A percentile compares a stretch with the other conserved stretches of the same genome.
phyloP scores from a whole-genome alignment of 1,140 invertebrate species.

The Drosophila willistoni region DNA sequence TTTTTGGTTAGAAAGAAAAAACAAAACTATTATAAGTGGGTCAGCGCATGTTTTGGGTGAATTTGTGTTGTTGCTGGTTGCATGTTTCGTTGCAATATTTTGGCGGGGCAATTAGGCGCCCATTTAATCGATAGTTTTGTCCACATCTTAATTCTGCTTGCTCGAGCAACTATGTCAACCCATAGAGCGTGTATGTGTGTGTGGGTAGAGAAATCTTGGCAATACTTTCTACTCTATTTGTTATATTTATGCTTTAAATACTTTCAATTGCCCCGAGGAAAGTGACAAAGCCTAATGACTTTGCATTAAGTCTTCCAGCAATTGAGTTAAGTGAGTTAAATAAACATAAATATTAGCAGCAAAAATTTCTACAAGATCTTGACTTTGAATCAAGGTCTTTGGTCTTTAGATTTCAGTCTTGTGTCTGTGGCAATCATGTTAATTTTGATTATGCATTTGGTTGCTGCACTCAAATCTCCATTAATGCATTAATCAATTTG shows the following conservation, averaged over 20 bases:
- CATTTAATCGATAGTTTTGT: slow-evolving; percentile 51
- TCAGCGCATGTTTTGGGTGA: slow-evolving; percentile 32
- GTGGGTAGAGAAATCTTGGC: slow-evolving; percentile 41
- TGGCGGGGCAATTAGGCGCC: slow-evolving; percentile 48
- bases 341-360: slow-evolving; percentile 16
- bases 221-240: slow-evolving; percentile 32
- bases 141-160: slow-evolving; percentile 51
- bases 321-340: slow-evolving; percentile 24
- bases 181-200: slow-evolving; percentile 8
- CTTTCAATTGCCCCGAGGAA: slow-evolving; percentile 10
- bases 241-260: slow-evolving; percentile 8
- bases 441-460: slow-evolving; percentile 6
- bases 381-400: neutral
- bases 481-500: slow-evolving; percentile 45
- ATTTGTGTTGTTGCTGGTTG: slow-evolving; percentile 15
- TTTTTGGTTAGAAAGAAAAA: too few species aligned
- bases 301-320: slow-evolving; percentile 16
- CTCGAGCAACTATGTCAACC: slow-evolving; percentile 47
- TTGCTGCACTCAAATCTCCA: slow-evolving; percentile 8
- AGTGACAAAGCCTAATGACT: slow-evolving; percentile 23
- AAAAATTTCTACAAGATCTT: slow-evolving; percentile 17
- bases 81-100: slow-evolving; percentile 25
- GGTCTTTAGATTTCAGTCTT: neutral
- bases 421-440: neutral
- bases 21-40: neutral